Evolutionary conservation across 1,140 invertebrate species (phyloP), one percentile per base, ranked within the genome.

Genomic region (Liolophura sinensis): DNA sequence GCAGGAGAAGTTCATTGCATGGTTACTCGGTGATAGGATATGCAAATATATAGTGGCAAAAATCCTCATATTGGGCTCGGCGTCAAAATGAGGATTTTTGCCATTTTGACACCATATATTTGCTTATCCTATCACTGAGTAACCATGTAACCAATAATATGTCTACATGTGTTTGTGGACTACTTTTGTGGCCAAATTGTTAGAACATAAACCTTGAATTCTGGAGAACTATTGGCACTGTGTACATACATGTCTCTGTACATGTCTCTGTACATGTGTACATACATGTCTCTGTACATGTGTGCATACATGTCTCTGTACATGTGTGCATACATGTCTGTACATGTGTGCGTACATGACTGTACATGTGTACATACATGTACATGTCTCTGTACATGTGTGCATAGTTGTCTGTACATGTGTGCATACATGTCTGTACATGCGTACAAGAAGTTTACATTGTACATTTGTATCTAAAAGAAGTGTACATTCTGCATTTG

Each of bases 311-410:
- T 56, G 20, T 56, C 12, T 56, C n/a, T 56, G 20, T 56, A 56
- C 27, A 56, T 56, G 27, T 56, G 27, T 56, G 27, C 27, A 56
- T n/a, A n/a, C n/a, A n/a, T n/a, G n/a, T n/a, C n/a, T 56, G 54
- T 56, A 25, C 20, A 22, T 56, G 54, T 56, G 54, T 56, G 54
- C 1, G 54, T 56, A n/a, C 49, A 25, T 56, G 54, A 14, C 14
- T 20, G 20, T 20, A 22, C 27, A 25, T 3, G 20, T 56, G 54
- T 20, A n/a, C n/a, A 22, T 56, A 25, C 20, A 20, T 56, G 54
- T 20, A 20, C 5, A 54, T 54, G n/a, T n/a, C n/a, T n/a, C n/a
- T n/a, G n/a, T 40, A 40, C 31, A 40, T 5, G 31, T 40, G 9
- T 40, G n/a, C n/a, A n/a, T 40, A 40, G 3, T 9, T 40, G 31